phyloP scores from a whole-genome alignment of 2,888 invertebrate species.

The Keiferia lycopersicella region DNA sequence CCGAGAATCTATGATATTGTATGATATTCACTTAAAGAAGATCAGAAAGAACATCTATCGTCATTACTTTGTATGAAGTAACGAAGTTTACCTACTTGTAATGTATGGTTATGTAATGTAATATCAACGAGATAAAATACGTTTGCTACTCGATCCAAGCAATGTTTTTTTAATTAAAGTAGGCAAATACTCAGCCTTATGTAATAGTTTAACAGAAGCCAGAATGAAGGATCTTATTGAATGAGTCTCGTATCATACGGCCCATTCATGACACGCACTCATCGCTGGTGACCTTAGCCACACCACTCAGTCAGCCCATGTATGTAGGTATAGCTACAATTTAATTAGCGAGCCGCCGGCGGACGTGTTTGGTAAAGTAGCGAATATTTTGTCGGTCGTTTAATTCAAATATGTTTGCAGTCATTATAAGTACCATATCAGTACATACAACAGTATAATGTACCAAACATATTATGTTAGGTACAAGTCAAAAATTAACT shows the following conservation, averaged over 20 bases:
- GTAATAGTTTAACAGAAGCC: slow-evolving; percentile 53
- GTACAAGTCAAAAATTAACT: slow-evolving; percentile 21
- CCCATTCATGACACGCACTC: slow-evolving; percentile 64
- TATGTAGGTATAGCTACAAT: slow-evolving; percentile 32
- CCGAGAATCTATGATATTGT: no score
- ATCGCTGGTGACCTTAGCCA: slow-evolving; percentile 58
- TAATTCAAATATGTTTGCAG: slow-evolving; percentile 38
- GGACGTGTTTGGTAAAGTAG: slow-evolving; percentile 44
- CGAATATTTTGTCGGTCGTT: slow-evolving; percentile 47
- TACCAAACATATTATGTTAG: no score
- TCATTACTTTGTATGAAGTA: background rate
- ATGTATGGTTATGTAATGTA: slow-evolving; percentile 41
- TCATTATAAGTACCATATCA: slow-evolving; percentile 1
- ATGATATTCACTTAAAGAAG: background rate
- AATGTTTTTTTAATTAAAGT: slow-evolving; percentile 46
- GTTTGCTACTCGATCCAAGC: slow-evolving; percentile 26
- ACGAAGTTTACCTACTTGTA: background rate
- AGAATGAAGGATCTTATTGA: slow-evolving; percentile 64
- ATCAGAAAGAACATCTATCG: background rate
- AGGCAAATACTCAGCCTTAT: slow-evolving; percentile 48
- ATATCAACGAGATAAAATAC: slow-evolving; percentile 38
- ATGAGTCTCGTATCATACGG: slow-evolving; percentile 55
- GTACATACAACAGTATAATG: background rate
- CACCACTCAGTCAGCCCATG: slow-evolving; percentile 42
- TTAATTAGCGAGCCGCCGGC: slow-evolving; percentile 46